Evolutionary conservation across 2,888 invertebrate genomes (phyloP).

Genomic region (Cerastis rubricosa): DNA sequence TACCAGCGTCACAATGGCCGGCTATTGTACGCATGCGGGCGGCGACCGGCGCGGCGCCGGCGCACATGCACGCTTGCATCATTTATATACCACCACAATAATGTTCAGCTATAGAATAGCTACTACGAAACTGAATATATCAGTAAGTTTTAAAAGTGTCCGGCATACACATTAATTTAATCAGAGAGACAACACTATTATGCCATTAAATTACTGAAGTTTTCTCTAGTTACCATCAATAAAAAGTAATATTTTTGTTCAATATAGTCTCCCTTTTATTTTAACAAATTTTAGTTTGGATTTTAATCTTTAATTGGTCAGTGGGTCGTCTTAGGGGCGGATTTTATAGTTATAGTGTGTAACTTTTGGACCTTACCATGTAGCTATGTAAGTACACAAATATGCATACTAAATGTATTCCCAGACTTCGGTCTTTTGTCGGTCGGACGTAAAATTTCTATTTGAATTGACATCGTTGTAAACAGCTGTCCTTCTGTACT

Average conservation of each 20-base stretch:
- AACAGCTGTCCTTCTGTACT: conserved; percentile 14
- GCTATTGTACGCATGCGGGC: conserved; percentile 15
- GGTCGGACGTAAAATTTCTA: neutral
- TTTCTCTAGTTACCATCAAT: too few relatives aligned
- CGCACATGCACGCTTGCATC: neutral
- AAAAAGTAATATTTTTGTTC: too few relatives aligned
- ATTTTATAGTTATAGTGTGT: too few relatives aligned
- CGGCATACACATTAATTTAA: too few relatives aligned
- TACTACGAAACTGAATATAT: neutral
- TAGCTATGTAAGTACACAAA: neutral
- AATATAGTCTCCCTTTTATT: too few relatives aligned
- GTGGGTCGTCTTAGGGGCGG: too few relatives aligned
- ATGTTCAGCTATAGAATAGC: neutral
- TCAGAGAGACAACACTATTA: too few relatives aligned
- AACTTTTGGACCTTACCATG: too few relatives aligned
- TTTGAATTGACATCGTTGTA: neutral
- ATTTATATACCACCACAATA: neutral
- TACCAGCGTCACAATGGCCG: neutral
- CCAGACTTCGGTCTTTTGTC: neutral
- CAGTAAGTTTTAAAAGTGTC: too few relatives aligned
- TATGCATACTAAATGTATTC: neutral
- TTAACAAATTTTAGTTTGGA: too few relatives aligned
- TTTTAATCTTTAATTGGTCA: too few relatives aligned
- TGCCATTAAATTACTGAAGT: too few relatives aligned
- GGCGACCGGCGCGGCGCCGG: neutral